Evolutionary conservation across 2,113 vertebrate genomes (phyloP).

Genomic region (Peromyscus polionotus): DNA sequence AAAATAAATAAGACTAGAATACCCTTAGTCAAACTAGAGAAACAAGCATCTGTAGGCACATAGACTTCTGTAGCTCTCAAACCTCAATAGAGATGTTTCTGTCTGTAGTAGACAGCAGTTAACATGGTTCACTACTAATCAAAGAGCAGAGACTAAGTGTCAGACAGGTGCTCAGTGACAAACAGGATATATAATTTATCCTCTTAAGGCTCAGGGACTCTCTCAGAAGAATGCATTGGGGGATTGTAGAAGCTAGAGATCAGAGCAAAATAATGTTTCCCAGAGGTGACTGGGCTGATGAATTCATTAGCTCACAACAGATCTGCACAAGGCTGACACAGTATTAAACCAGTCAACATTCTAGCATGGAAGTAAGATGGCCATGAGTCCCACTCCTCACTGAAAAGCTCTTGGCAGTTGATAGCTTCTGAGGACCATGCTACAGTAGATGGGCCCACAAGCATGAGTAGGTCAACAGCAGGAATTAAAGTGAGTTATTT

Average conservation of each 20-base stretch:
- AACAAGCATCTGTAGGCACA: not conserved
- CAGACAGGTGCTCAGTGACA: no score
- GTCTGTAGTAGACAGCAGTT: not conserved
- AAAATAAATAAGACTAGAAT: not conserved
- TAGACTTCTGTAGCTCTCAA: not conserved
- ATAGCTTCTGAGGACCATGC: not conserved
- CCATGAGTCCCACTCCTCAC: not conserved
- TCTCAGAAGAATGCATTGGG: accelerated
- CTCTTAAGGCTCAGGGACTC: not conserved
- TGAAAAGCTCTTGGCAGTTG: not conserved
- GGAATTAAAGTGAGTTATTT: not conserved
- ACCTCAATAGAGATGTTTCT: not conserved
- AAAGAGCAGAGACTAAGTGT: not conserved
- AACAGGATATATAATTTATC: not conserved
- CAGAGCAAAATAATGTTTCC: not conserved
- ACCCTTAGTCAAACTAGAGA: not conserved
- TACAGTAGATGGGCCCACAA: not conserved
- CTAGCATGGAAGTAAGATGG: not conserved
- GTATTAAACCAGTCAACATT: not conserved
- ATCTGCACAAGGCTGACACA: no score
- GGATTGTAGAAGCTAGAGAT: no score
- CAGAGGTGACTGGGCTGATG: not conserved
- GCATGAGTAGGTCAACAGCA: no score
- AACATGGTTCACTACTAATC: not conserved
- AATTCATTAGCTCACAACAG: not conserved